phyloP scores from a whole-genome alignment of 2,888 invertebrate species.

The Patella pellucida region DNA sequence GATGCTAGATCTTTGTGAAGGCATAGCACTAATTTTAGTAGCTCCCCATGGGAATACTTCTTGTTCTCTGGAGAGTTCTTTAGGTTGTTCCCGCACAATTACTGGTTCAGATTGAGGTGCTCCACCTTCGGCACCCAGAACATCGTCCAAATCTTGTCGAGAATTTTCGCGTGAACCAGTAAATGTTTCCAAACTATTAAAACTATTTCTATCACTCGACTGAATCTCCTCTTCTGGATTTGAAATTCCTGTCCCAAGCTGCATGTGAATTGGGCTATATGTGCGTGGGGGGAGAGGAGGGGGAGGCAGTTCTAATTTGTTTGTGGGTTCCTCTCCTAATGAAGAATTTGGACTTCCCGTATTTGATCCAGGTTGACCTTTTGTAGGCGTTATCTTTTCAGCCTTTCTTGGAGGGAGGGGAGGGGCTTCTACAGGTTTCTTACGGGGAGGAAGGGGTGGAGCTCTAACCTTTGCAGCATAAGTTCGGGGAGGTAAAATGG shows the following conservation, averaged over 20 bases:
- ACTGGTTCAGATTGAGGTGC: slow-evolving; percentile 34
- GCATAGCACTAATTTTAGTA: not conserved
- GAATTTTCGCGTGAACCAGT: slow-evolving; percentile 55
- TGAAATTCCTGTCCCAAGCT: slow-evolving; percentile 26
- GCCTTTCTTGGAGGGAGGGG: slow-evolving; percentile 56
- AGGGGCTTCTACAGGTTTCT: slow-evolving; percentile 48
- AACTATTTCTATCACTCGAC: slow-evolving; percentile 54
- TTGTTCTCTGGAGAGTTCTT: slow-evolving; percentile 19
- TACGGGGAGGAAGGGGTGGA: slow-evolving; percentile 59
- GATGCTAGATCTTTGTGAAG: not conserved
- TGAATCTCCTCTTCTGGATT: slow-evolving; percentile 38
- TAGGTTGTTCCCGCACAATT: slow-evolving; percentile 3
- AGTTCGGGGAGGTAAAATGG: slow-evolving; percentile 60
- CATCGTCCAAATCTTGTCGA: slow-evolving; percentile 28
- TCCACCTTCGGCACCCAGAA: slow-evolving; percentile 32
- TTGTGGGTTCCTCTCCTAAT: slow-evolving; percentile 14
- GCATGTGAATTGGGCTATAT: slow-evolving; percentile 59
- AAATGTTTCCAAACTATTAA: slow-evolving; percentile 62
- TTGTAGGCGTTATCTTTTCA: slow-evolving; percentile 40
- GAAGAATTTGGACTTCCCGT: slow-evolving; percentile 19
- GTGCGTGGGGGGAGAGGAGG: slow-evolving; percentile 63
- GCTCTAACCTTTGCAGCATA: slow-evolving; percentile 47
- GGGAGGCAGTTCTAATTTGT: slow-evolving; percentile 38
- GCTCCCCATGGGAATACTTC: slow-evolving; percentile 42
- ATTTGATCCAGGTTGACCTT: slow-evolving; percentile 19